phyloP scores from a whole-genome alignment of 2,888 invertebrate species.

The Drosophila silvestris region DNA sequence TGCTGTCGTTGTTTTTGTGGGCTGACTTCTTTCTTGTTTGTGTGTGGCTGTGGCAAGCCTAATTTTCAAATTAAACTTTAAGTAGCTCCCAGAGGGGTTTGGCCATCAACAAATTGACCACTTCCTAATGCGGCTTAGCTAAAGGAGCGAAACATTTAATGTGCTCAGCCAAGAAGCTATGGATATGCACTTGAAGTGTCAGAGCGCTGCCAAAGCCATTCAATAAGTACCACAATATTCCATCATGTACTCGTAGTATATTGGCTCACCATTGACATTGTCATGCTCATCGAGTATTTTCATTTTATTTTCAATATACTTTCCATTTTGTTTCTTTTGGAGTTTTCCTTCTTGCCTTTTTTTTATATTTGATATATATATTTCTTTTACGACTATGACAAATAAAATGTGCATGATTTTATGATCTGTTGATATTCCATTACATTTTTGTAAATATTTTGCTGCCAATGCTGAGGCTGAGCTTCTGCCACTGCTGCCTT shows the following conservation, averaged over 20 bases:
- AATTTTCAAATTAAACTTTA: constrained; percentile 75
- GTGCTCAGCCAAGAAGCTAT: constrained; percentile 11
- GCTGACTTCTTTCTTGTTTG: constrained; percentile 30
- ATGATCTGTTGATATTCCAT: constrained; percentile 81
- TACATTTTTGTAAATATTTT: constrained; percentile 82
- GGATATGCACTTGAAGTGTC: constrained; percentile 35
- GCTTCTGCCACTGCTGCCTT: constrained; percentile 21
- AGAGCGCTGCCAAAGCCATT: constrained; percentile 60
- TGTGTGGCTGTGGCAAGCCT: constrained; percentile 43
- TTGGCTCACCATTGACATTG: constrained; percentile 68
- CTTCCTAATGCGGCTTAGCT: constrained; percentile 48
- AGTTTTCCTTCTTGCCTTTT: constrained; percentile 6
- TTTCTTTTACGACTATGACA: constrained; percentile 76
- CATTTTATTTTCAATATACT: constrained; percentile 76
- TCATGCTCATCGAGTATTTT: constrained; percentile 74
- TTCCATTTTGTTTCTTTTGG: constrained; percentile 47
- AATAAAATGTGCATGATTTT: constrained; percentile 81
- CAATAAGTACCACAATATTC: constrained; percentile 78
- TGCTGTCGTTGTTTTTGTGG: constrained; percentile 18
- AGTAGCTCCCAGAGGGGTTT: constrained; percentile 33
- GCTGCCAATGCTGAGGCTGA: constrained; percentile 43
- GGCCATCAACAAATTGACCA: constrained; percentile 51
- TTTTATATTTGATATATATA: constrained; percentile 34
- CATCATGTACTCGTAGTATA: constrained; percentile 38
- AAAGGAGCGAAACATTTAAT: constrained; percentile 45